These are phyloP conservation scores for Cantharis lateralis DNA, from an alignment of 2,888 invertebrate species.

Conservation along the genomic window DNA sequence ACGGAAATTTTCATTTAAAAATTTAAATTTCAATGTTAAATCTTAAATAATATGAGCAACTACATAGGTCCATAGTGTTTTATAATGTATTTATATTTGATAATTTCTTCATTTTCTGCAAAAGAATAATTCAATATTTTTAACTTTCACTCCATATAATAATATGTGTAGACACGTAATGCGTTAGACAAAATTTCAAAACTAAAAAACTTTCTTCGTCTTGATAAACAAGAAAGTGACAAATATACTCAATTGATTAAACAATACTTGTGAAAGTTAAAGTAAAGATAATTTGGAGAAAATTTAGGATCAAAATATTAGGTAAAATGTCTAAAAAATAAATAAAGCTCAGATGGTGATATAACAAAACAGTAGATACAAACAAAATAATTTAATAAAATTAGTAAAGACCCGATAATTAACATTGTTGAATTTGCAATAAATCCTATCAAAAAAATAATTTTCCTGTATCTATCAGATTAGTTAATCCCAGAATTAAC, in stretches of 20 bases:
- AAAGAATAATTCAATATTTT: neutral
- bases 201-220: neutral
- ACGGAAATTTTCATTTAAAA: neutral
- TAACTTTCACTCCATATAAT: neutral
- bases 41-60: neutral
- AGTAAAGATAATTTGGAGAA: neutral
- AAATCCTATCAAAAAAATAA: neutral
- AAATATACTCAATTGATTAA: neutral
- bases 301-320: neutral
- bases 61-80: neutral
- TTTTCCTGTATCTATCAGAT: neutral
- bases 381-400: neutral
- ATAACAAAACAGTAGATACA: too few relatives aligned
- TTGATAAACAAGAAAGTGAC: neutral
- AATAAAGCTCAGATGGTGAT: too few relatives aligned
- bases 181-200: neutral
- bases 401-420: neutral
- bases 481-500: neutral
- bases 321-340: too few relatives aligned
- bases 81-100: neutral
- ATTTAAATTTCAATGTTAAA: neutral
- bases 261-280: neutral
- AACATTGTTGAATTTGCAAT: neutral
- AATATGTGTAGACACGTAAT: neutral
- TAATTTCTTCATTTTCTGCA: neutral